These are phyloP conservation scores for Lasioglossum leucozonium DNA, from an alignment of 2,888 invertebrate genomes.

Conservation along the genomic window DNA sequence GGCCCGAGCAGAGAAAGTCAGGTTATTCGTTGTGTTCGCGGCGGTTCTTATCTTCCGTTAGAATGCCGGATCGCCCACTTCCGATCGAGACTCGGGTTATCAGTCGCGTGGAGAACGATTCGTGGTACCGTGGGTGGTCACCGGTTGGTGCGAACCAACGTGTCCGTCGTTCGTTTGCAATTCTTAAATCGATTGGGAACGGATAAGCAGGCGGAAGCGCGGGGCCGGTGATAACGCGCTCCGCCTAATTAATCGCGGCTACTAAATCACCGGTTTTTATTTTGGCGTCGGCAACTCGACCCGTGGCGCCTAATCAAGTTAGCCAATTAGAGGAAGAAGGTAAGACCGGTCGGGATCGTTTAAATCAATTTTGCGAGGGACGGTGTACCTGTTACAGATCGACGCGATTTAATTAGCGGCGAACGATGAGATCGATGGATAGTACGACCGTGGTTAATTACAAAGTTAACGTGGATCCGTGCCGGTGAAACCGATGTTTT, in stretches of 20 bases:
- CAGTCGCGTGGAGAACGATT: constrained; percentile 57
- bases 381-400: neutral
- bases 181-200: constrained; percentile 10
- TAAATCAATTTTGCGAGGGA: constrained; percentile 32
- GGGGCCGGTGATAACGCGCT: neutral
- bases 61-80: constrained; percentile 57
- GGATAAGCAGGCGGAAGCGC: constrained; percentile 25
- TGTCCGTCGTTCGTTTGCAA: constrained; percentile 9
- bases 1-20: constrained; percentile 71
- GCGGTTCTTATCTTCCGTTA: constrained; percentile 64
- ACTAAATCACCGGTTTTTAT: constrained; percentile 12
- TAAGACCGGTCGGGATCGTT: constrained; percentile 1
- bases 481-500: neutral
- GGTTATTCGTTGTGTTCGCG: constrained; percentile 42
- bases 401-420: constrained; percentile 26
- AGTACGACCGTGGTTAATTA: neutral
- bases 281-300: neutral
- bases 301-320: constrained; percentile 12
- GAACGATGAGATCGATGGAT: neutral
- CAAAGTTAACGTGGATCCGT: neutral
- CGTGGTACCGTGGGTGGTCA: constrained; percentile 56
- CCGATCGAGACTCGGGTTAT: constrained; percentile 56
- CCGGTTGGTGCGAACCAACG: constrained; percentile 46
- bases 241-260: constrained; percentile 20
- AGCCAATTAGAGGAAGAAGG: constrained; percentile 20